Conservation (phyloP, 2,797 vertebrate genomes). For the Chloroceryle amazona region DNA sequence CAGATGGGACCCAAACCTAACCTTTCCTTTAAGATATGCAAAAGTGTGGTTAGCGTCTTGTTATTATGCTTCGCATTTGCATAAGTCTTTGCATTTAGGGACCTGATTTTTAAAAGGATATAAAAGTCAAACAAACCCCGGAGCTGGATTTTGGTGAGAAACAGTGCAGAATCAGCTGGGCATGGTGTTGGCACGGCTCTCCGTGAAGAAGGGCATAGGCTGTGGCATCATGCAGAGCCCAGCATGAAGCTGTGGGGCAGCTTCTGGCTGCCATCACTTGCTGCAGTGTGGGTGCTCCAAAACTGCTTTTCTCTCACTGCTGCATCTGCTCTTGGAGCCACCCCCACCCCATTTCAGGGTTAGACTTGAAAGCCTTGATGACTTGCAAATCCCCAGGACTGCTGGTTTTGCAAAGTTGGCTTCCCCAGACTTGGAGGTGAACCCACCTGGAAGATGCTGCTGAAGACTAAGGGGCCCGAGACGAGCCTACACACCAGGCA, state of each 20-base stretch:
- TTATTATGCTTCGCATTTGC: conserved; percentile 44
- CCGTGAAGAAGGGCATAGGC: background rate
- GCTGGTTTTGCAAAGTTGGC: background rate
- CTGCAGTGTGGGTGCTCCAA: background rate
- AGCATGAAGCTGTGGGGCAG: rapidly evolving
- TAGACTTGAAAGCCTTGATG: background rate
- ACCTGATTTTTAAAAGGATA: conserved; percentile 40
- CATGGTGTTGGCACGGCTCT: background rate
- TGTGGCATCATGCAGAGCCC: background rate
- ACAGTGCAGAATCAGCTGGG: background rate
- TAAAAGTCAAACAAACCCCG: conserved; percentile 16
- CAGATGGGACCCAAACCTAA: conserved; percentile 70
- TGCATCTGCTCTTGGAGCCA: background rate
- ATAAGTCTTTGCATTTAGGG: conserved; percentile 58
- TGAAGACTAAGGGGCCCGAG: background rate
- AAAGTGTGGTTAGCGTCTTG: conserved; percentile 64
- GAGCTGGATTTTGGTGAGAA: conserved; percentile 58
- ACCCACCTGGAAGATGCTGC: background rate
- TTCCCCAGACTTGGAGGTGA: background rate
- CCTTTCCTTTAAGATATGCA: conserved; percentile 67
- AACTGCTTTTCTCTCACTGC: background rate
- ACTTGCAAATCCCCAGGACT: background rate
- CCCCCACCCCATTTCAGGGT: background rate
- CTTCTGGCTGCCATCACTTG: background rate
- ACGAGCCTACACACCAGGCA: background rate